phyloP scores from a whole-genome alignment of 2,113 vertebrate genomes.

The Bubalus kerabau region DNA sequence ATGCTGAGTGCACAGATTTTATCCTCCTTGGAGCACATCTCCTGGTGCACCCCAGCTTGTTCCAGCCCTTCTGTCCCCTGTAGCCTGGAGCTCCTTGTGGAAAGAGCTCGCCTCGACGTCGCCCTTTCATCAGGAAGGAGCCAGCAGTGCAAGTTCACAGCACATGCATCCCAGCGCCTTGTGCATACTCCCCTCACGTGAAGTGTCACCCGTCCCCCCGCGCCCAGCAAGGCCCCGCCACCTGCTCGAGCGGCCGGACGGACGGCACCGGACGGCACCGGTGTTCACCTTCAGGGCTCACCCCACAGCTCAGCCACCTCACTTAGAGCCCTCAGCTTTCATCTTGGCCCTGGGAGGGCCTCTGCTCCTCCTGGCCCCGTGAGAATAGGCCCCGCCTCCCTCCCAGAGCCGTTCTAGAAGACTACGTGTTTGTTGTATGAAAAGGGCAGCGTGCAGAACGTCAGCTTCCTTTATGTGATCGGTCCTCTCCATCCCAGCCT shows the following conservation, averaged over 20 bases:
- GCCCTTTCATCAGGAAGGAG: neutral
- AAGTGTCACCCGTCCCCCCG: neutral
- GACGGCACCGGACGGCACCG: fast-evolving
- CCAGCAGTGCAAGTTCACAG: fast-evolving
- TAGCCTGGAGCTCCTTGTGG: neutral
- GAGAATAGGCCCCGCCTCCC: neutral
- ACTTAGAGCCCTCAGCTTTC: fast-evolving
- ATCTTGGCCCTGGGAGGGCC: too few species aligned
- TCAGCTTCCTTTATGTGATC: neutral
- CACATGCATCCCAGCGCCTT: fast-evolving
- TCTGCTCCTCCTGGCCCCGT: too few species aligned
- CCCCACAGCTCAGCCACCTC: neutral
- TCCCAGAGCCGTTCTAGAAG: neutral
- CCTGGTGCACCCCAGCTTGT: neutral
- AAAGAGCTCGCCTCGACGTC: neutral
- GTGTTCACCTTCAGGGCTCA: neutral
- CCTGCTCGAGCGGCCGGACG: neutral
- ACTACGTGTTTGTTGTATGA: fast-evolving
- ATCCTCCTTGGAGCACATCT: neutral
- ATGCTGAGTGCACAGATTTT: neutral
- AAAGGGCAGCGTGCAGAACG: fast-evolving
- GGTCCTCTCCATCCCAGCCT: fast-evolving
- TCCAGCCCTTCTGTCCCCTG: neutral
- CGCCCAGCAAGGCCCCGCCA: neutral
- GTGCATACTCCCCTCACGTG: fast-evolving